Evolutionary conservation across 2,797 vertebrate species (phyloP).

Genomic region (Leontocebus nigricollis): DNA sequence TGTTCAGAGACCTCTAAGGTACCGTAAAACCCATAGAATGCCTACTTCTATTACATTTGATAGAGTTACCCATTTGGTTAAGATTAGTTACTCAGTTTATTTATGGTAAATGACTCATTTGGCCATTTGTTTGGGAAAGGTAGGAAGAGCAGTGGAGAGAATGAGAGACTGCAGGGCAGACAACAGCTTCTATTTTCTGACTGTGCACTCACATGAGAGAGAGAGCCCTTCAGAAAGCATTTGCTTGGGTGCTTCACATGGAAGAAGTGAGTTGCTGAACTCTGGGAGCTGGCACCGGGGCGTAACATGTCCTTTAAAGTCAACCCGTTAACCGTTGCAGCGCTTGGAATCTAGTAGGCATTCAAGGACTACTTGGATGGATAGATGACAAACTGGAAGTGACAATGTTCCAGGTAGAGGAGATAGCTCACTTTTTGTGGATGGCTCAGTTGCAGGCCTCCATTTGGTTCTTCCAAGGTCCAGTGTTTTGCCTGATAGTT

Average conservation of each 20-base stretch:
- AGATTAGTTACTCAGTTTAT: conserved; percentile 65
- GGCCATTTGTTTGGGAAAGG: background rate
- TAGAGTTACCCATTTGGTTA: conserved; percentile 56
- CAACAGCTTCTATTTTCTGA: background rate
- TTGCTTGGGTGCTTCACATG: background rate
- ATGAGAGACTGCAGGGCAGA: background rate
- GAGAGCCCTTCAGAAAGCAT: background rate
- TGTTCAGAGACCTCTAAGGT: conserved; percentile 46
- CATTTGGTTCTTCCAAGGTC: background rate
- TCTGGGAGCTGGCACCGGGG: background rate
- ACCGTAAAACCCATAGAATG: background rate
- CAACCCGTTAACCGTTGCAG: background rate
- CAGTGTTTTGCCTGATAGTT: background rate
- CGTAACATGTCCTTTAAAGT: background rate
- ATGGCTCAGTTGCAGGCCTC: background rate
- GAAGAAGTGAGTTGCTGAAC: background rate
- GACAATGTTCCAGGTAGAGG: background rate
- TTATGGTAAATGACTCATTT: conserved; percentile 65
- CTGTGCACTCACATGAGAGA: background rate
- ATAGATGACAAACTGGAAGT: background rate
- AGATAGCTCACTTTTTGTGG: background rate
- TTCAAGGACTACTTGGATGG: background rate
- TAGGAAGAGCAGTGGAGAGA: background rate
- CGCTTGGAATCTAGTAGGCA: background rate
- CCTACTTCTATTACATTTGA: conserved; percentile 44